These are phyloP conservation scores for Phengaris alcon DNA, from an alignment of 2,888 invertebrate genomes.

Conservation along the genomic window DNA sequence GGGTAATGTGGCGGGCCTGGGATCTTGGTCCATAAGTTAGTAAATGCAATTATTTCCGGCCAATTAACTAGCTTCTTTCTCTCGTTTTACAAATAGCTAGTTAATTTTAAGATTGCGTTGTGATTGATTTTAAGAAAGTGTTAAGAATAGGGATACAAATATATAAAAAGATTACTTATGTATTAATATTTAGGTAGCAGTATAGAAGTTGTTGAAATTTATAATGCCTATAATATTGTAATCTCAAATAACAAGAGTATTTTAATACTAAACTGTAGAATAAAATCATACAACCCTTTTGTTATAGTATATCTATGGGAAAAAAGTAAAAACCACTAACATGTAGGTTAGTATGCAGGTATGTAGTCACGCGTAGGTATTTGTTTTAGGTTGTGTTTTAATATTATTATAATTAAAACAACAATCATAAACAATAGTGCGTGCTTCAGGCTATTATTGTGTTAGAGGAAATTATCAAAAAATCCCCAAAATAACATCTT, in stretches of 20 bases:
- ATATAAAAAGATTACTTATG: no score
- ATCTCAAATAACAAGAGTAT: background rate
- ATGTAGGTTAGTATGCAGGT: background rate
- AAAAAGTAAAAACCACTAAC: slow-evolving; percentile 4
- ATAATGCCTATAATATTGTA: no score
- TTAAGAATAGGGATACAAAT: no score
- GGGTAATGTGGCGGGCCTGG: no score
- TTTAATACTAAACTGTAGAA: background rate
- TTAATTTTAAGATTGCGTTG: no score
- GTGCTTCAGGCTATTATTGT: background rate
- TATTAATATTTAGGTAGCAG: no score
- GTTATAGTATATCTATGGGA: background rate
- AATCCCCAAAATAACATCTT: slow-evolving; percentile 4
- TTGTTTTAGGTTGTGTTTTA: background rate
- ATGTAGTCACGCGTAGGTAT: background rate
- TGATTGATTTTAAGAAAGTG: no score
- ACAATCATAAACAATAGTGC: slow-evolving; percentile 1
- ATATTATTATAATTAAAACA: slow-evolving; percentile 3
- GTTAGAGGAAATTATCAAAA: background rate
- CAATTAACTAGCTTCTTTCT: no score
- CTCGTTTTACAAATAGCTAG: no score
- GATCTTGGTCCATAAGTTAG: no score
- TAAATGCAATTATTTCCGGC: no score
- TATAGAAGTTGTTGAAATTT: no score
- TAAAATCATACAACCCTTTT: background rate